Percentiles rank a stretch among this genome's conserved stretches.
These are phyloP conservation scores for Chrysaora quinquecirrha DNA, from an alignment of 30 jellyfish, hydroid and myxozoan genomes.

Conservation along the genomic window DNA sequence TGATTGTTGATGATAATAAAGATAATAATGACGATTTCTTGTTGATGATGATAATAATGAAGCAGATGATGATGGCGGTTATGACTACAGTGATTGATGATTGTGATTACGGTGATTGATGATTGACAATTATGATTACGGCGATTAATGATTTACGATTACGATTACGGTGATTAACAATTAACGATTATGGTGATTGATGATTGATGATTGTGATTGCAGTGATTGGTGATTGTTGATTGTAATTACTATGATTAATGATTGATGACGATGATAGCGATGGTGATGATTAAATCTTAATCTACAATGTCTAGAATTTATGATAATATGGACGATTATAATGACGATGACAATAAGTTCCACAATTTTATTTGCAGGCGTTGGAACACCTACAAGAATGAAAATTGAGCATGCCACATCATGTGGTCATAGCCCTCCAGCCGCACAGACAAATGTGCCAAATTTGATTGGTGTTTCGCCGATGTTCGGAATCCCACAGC, in stretches of 20 bases:
- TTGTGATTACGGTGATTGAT: neutral
- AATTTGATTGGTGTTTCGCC: conserved; percentile 11
- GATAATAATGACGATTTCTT: too few relatives aligned
- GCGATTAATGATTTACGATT: neutral
- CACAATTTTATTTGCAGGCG: conserved; percentile 48
- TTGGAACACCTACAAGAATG: conserved; percentile 91
- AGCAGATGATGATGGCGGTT: too few relatives aligned
- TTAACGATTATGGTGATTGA: neutral
- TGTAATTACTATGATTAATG: neutral
- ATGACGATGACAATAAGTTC: too few relatives aligned
- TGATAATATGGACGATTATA: too few relatives aligned
- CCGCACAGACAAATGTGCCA: conserved; percentile 31
- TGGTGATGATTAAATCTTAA: neutral
- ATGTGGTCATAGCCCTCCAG: conserved; percentile 69
- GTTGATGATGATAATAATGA: too few relatives aligned
- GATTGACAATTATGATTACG: neutral
- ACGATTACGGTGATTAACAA: neutral
- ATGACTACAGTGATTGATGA: neutral
- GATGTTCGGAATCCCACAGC: conserved; percentile 24
- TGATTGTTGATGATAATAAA: too few relatives aligned
- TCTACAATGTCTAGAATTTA: too few relatives aligned
- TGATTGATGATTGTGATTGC: neutral
- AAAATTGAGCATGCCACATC: conserved; percentile 60
- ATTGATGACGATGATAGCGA: neutral
- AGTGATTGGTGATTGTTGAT: neutral